These are phyloP conservation scores for Rhinolophus ferrumequinum DNA, from an alignment of 2,113 vertebrate genomes.

Conservation along the genomic window DNA sequence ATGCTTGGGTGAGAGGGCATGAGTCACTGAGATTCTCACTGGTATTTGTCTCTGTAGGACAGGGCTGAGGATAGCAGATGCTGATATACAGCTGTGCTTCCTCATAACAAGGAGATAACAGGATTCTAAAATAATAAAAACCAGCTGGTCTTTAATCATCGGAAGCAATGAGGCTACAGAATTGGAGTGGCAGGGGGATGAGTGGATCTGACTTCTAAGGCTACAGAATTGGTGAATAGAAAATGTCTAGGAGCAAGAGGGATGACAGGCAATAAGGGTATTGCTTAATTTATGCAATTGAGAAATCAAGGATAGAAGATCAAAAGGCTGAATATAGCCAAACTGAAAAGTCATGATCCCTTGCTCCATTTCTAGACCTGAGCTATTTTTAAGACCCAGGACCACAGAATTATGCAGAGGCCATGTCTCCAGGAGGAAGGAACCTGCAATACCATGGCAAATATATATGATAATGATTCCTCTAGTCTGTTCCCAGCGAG, in stretches of 20 bases:
- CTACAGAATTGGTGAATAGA: neutral
- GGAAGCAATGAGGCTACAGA: neutral
- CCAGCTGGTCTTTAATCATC: neutral
- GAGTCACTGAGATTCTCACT: neutral
- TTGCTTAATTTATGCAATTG: neutral
- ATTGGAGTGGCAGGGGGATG: neutral
- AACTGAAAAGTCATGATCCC: neutral
- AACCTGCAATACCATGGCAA: too few species aligned
- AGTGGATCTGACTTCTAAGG: neutral
- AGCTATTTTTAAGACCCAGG: neutral
- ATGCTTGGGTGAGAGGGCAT: neutral
- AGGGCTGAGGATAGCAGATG: neutral
- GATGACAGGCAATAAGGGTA: neutral
- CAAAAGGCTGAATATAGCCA: neutral
- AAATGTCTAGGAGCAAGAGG: neutral
- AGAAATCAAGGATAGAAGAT: neutral
- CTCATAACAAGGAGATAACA: neutral
- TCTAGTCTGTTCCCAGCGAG: neutral
- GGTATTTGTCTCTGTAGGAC: neutral
- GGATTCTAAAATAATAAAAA: neutral
- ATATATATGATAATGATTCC: neutral
- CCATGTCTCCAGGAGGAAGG: neutral
- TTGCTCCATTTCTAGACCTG: neutral
- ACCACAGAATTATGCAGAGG: neutral
- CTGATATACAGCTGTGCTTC: neutral